Base-by-base conservation (phyloP, 1,140 invertebrate species). In the Stegodyphus mimosarum region DNA sequence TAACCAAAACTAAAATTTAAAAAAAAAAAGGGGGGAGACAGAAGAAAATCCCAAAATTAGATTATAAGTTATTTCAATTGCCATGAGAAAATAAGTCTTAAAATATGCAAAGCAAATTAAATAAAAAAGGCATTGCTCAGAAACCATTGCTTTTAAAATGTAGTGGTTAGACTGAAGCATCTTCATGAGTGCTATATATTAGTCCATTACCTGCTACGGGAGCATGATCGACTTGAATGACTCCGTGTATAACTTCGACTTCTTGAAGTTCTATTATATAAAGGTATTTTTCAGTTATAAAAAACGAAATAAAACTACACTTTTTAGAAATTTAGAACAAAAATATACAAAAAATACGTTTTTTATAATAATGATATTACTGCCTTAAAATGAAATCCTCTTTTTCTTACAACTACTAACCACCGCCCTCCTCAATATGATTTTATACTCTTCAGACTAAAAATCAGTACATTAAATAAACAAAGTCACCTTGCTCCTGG, bases 161-260 rank as follows among this genome's bases (percentile, higher is more conserved):
- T 67, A 67, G 64, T 18, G 17, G 2, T 17, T 7, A 67, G 17
- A n/a, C 64, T 18, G 15, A 67, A 67, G 17, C 64, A 60, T 60
- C 55, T 60, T 7, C 64, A 17, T 67, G 17, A 67, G 64, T 7
- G 64, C 17, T 18, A 13, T n/a, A 67, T 67, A 15, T 15, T 15
- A 67, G 64, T 17, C 11, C 11, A 67, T 67, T 67, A 67, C 64
- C 64, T 67, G 64, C 13, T 15, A 67, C 64, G 17, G 17, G 17
- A 67, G 7, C 17, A 18, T 67, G 17, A 67, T 17, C 17, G 64
- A 67, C 64, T 67, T 67, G 64, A 67, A 67, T 60, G 17, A 67
- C 64, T 67, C n/a, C 17, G 17, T 67, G n/a, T 67, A 67, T 67
- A 67, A 67, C 64, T 67, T 67, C 7, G 15, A 67, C 17, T 15